Conservation (phyloP, 2,888 invertebrate genomes). For the Loripinus fragilis region DNA sequence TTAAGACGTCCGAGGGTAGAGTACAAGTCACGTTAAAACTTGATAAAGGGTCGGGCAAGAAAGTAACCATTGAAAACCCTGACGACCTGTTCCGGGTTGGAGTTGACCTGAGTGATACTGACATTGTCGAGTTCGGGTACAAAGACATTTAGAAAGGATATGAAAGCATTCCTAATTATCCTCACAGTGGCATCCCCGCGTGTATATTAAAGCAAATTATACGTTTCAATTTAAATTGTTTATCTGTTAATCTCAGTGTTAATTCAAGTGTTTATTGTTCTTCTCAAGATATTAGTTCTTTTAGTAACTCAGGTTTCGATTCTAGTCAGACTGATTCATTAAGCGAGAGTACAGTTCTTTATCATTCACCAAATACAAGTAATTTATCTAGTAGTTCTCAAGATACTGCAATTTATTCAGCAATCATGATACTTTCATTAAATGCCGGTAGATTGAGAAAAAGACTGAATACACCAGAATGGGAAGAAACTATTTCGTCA, state of each 20-base stretch:
- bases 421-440: background rate
- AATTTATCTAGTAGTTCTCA: no score
- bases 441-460: background rate
- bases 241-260: no score
- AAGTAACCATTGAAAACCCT: background rate
- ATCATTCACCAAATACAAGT: no score
- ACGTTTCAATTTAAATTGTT: background rate
- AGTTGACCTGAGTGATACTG: background rate
- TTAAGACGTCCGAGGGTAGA: background rate
- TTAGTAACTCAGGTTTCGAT: no score
- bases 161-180: slow-evolving; percentile 3
- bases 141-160: background rate
- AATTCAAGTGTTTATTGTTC: no score
- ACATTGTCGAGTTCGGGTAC: background rate
- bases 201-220: background rate
- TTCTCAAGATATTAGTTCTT: background rate
- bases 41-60: background rate
- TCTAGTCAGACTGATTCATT: no score
- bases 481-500: background rate
- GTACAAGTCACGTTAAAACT: background rate
- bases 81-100: background rate
- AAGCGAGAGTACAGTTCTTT: no score
- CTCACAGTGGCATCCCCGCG: background rate
- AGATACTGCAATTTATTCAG: background rate
- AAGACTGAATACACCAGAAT: background rate